Base-by-base conservation (phyloP, 2,113 vertebrate genomes). In the Dicentrarchus labrax region DNA sequence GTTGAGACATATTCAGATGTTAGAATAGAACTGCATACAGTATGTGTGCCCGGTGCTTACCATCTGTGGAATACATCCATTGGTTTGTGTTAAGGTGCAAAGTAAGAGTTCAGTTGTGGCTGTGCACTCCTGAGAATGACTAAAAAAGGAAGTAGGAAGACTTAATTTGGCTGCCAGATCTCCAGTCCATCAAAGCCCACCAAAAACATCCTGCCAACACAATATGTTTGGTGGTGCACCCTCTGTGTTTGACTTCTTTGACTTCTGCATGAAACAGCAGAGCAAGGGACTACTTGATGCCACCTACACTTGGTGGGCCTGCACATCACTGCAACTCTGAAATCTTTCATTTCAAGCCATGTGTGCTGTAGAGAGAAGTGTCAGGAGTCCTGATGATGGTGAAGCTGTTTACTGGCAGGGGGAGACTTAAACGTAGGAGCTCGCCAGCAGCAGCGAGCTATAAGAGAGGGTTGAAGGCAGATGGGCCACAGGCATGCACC, bases 401-500 rank as follows among this genome's bases (percentile, higher is more conserved):
- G 78, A 65, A 65, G 68, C 56, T 47, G 62, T 78, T 85, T 59
- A 50, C 76, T 70, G 47, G 73, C 81, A 80, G 38, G 13, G 16
- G 64, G 36, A n/a, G 45, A 36, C 51, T 38, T 56, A 30, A 61
- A 73, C 36, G 5, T 15, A 1, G 4, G 50, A 65, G 57, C 69
- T 45, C 7, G 62, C 59, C 83, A 56, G 50, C 78, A 71, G 62
- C 38, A 62, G 21, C 13, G 45, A 65, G 74, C 47, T 41, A 43
- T n/a, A 13, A 51, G 19, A 19, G 57, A 36, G 59, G 3, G 24
- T 17, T 60, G 73, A 22, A 56, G 81, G 76, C 82, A 81, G 79
- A 87, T 87, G 79, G 80, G 70, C 84, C 21, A 24, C 74, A 65
- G 66, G 72, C 78, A 66, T 15, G 5, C 73, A 80, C 72, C 54